Conservation (phyloP, 1,140 invertebrate species). For the Scaptomyza montana region DNA sequence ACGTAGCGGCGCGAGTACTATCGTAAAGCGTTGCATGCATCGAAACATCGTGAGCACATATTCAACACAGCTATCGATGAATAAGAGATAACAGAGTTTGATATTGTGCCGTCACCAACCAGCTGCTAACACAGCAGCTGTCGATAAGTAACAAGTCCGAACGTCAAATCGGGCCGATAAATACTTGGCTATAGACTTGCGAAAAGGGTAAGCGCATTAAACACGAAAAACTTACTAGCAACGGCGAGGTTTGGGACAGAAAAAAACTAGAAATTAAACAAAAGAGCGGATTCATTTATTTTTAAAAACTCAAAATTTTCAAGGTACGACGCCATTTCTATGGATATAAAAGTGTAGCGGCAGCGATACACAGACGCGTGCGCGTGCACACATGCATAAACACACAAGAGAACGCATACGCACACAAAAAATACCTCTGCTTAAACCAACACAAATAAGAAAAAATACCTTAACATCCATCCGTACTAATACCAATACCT, state of each 20-base stretch:
- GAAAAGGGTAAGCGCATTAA: constrained; percentile 21
- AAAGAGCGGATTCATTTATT: no score
- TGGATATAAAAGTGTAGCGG: constrained; percentile 6
- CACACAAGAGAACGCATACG: background rate
- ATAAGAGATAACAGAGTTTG: background rate
- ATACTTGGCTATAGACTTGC: constrained; percentile 10
- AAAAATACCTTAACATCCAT: background rate
- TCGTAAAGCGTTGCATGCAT: background rate
- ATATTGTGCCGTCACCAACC: constrained; percentile 19
- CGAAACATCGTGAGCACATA: constrained; percentile 14
- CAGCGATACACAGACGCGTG: constrained; percentile 36
- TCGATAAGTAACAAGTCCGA: constrained; percentile 23
- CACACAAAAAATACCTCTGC: background rate
- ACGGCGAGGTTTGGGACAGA: background rate
- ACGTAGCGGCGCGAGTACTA: constrained; percentile 47
- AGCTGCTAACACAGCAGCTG: constrained; percentile 28
- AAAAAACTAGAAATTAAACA: no score
- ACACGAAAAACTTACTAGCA: background rate
- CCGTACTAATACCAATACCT: constrained; percentile 24
- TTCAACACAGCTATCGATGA: constrained; percentile 15
- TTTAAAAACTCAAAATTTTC: background rate
- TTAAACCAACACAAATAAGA: background rate
- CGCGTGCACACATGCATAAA: constrained; percentile 26
- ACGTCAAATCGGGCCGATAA: constrained; percentile 22
- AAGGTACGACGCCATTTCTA: constrained; percentile 38